Percentiles rank a stretch among this genome's conserved stretches.
phyloP scores from a whole-genome alignment of 2,113 vertebrate species.

The Trinectes maculatus region DNA sequence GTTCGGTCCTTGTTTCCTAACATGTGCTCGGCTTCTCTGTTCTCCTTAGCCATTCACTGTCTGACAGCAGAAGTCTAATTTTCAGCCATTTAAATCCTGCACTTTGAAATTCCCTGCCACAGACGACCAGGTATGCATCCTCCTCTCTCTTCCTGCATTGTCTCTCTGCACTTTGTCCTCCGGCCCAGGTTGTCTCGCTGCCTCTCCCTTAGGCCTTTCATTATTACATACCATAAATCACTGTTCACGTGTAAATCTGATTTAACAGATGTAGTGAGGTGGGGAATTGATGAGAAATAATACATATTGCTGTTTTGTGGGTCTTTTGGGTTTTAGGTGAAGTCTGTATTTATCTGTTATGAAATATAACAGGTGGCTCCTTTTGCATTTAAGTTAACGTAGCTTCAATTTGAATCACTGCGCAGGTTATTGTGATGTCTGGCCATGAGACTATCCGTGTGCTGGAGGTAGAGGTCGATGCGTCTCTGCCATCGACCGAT shows the following conservation, averaged over 20 bases:
- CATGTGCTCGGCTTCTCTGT: slow-evolving; percentile 83
- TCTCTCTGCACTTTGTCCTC: slow-evolving; percentile 62
- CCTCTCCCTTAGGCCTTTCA: slow-evolving; percentile 38
- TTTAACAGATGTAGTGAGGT: neutral
- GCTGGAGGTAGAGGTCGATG: slow-evolving; percentile 91
- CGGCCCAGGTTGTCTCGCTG: slow-evolving; percentile 53
- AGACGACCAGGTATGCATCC: slow-evolving; percentile 81
- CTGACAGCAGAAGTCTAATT: slow-evolving; percentile 84
- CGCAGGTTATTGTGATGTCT: slow-evolving; percentile 97
- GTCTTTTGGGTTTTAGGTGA: too few relatives aligned
- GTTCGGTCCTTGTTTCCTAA: slow-evolving; percentile 78
- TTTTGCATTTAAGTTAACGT: slow-evolving; percentile 2
- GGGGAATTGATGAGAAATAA: neutral
- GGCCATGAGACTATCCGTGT: slow-evolving; percentile 95
- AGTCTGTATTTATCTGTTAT: too few relatives aligned
- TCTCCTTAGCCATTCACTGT: slow-evolving; percentile 84
- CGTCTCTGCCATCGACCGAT: slow-evolving; percentile 76
- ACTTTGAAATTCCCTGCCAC: slow-evolving; percentile 82
- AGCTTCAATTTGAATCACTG: neutral
- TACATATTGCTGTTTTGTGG: too few relatives aligned
- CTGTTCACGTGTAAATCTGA: slow-evolving; percentile 4
- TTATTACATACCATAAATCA: slow-evolving; percentile 44
- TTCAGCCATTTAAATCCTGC: slow-evolving; percentile 84
- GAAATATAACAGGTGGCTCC: too few relatives aligned
- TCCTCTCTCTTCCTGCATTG: slow-evolving; percentile 67